phyloP scores from a whole-genome alignment of 2,113 vertebrate species.

The Lasiurus borealis region DNA sequence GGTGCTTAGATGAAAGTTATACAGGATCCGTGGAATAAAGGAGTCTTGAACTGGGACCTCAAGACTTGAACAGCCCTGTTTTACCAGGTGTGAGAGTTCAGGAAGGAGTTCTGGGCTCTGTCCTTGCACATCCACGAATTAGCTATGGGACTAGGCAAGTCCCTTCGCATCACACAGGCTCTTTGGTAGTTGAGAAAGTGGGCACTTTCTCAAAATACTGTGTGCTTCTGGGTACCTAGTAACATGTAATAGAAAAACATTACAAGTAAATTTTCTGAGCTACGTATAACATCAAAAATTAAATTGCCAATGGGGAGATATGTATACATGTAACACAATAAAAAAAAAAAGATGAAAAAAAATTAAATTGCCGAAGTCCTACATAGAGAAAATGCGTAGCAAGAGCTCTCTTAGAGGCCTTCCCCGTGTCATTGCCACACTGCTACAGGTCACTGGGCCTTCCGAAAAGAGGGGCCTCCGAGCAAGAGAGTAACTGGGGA shows the following conservation, averaged over 20 bases:
- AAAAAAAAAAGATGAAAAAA: too few species aligned
- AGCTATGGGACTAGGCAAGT: neutral
- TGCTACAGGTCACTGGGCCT: neutral
- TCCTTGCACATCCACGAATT: neutral
- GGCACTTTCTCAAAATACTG: neutral
- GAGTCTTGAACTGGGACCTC: neutral
- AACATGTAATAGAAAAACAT: neutral
- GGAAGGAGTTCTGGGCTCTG: neutral
- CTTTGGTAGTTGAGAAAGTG: fast-evolving
- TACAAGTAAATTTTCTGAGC: neutral
- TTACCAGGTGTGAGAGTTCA: too few species aligned
- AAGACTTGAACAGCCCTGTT: neutral
- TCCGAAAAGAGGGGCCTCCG: neutral
- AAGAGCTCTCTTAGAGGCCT: neutral
- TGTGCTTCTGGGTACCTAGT: neutral
- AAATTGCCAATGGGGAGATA: too few species aligned
- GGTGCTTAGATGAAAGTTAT: neutral
- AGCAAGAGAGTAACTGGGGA: neutral
- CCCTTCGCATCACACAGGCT: neutral
- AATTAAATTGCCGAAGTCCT: neutral
- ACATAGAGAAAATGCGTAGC: neutral
- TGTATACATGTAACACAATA: too few species aligned
- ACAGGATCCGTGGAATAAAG: neutral
- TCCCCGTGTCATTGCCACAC: neutral
- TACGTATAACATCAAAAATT: neutral